These are phyloP conservation scores for Stenopsyche tienmushanensis DNA, from an alignment of 1,140 invertebrate species.

Conservation along the genomic window DNA sequence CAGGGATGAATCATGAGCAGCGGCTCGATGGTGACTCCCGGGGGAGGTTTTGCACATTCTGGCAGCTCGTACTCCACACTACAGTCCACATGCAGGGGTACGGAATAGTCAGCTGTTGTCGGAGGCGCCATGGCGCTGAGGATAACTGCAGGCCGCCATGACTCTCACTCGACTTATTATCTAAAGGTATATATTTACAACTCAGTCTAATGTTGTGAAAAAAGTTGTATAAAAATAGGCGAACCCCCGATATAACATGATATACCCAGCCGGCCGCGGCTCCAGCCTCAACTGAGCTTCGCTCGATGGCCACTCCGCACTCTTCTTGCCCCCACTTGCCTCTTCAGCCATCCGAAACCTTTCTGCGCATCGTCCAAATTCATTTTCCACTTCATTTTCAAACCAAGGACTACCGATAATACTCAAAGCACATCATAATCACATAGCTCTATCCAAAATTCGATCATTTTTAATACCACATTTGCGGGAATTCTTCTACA, in stretches of 20 bases:
- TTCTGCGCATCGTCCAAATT: too few relatives aligned
- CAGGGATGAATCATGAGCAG: conserved; percentile 76
- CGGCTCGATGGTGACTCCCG: conserved; percentile 65
- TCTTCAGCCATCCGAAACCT: not conserved
- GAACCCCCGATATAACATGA: conserved; percentile 5
- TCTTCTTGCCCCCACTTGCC: not conserved
- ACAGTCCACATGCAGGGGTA: conserved; percentile 72
- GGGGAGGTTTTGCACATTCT: conserved; percentile 70
- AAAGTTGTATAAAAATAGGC: conserved; percentile 11
- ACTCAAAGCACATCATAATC: too few relatives aligned
- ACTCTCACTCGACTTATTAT: too few relatives aligned
- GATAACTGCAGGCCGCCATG: conserved; percentile 11
- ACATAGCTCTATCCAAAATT: too few relatives aligned
- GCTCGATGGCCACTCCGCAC: not conserved
- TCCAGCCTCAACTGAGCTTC: conserved; percentile 1
- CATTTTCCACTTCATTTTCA: too few relatives aligned
- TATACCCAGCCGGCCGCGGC: not conserved
- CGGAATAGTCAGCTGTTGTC: conserved; percentile 61
- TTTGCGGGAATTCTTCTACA: too few relatives aligned
- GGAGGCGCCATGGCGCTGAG: conserved; percentile 38
- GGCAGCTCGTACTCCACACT: conserved; percentile 77
- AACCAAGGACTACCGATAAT: too few relatives aligned
- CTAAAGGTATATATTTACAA: conserved; percentile 16
- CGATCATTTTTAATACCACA: too few relatives aligned
- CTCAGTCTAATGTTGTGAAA: conserved; percentile 16